Evolutionary conservation across 2,113 vertebrate species (phyloP), one percentile per base, ranked within the genome.

Genomic region (Echinops telfairi): DNA sequence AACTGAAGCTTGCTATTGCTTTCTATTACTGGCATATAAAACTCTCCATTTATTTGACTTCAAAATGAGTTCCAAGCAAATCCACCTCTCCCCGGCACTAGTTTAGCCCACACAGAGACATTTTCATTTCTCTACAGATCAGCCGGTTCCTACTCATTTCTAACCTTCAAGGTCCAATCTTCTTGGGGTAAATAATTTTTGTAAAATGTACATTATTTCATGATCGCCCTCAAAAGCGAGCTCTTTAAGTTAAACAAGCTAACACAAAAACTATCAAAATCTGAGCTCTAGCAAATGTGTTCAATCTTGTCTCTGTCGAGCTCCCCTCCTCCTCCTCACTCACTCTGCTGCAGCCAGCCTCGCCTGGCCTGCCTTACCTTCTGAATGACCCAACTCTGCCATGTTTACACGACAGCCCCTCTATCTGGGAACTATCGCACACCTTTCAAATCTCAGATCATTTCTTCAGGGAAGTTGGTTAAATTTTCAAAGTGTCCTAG

Each of bases 121-220:
- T 12, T 70, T 78, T 77, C 53, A 87, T 60, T 23, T 92, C 31
- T 77, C 36, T 29, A 92, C 10, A 84, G 36, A 71, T 36, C 86
- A 75, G 64, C 11, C 58, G 88, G 86, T 11, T 22, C 8, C 38
- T 58, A 66, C 16, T 80, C 15, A 33, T 60, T 75, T 86, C 77
- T 33, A 93, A 70, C 62, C 22, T 87, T 92, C 12, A 88, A 57
- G 73, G 78, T 62, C n/a, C 25, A 58, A 81, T 57, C 29, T 62
- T 75, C 16, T 90, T 77, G 64, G 79, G 60, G 8, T 9, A 88
- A 77, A 11, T n/a, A 86, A 92, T 53, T 64, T 83, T 83, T 66
- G 86, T 15, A 64, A 95, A 82, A 89, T 60, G 7, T 78, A 81
- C 87, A 92, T 36, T 53, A 71, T 71, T 7, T 57, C 40, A 89